Percentiles rank a stretch among this genome's conserved stretches.
phyloP scores from a whole-genome alignment of 1,140 invertebrate genomes.

The Cheumatopsyche charites region DNA sequence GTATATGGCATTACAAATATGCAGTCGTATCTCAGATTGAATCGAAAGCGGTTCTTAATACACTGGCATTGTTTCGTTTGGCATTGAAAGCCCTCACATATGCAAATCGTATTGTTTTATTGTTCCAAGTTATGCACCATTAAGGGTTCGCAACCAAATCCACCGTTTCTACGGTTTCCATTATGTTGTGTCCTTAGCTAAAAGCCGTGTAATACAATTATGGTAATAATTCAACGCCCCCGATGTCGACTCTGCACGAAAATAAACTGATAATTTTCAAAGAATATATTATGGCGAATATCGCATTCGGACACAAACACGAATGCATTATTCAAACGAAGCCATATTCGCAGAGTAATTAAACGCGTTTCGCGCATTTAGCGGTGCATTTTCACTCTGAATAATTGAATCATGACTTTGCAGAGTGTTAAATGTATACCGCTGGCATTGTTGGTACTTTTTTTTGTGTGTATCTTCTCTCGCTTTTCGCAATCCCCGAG shows the following conservation, averaged over 20 bases:
- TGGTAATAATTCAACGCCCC: not conserved
- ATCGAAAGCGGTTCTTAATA: not conserved
- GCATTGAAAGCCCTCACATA: not conserved
- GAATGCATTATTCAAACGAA: not conserved
- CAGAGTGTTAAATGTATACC: slow-evolving; percentile 10
- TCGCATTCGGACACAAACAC: not conserved
- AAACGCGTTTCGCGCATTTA: slow-evolving; percentile 26
- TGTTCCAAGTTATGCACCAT: slow-evolving; percentile 9
- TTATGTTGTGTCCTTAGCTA: slow-evolving; percentile 14
- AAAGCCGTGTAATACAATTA: slow-evolving; percentile 22
- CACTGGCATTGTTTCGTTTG: not conserved
- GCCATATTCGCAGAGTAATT: slow-evolving; percentile 14
- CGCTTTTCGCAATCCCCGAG: not conserved
- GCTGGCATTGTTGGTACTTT: not conserved
- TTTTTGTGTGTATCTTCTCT: not conserved
- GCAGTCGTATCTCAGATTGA: too few relatives aligned
- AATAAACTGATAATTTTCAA: too few relatives aligned
- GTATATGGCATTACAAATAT: too few relatives aligned
- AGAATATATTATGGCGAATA: too few relatives aligned
- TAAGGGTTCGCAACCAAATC: slow-evolving; percentile 5
- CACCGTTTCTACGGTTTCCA: not conserved
- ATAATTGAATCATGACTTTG: slow-evolving; percentile 36
- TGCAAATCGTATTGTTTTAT: slow-evolving; percentile 22
- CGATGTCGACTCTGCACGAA: not conserved
- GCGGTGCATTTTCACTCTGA: slow-evolving; percentile 25